A percentile compares a stretch with the other conserved stretches of the same genome.
phyloP scores from a whole-genome alignment of 2,888 invertebrate genomes.

The Marronus borbonicus region DNA sequence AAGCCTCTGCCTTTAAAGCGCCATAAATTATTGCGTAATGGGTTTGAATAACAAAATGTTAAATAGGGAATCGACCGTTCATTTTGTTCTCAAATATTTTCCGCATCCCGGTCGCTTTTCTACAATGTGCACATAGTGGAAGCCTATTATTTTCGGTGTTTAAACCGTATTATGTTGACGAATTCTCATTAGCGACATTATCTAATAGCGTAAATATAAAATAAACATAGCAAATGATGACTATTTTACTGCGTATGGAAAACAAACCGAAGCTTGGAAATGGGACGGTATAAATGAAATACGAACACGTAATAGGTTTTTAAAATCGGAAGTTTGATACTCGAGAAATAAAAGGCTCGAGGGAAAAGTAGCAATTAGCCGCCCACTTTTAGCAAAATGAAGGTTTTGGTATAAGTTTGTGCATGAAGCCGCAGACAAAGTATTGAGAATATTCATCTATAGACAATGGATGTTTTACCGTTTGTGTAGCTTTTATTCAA shows the following conservation, averaged over 20 bases:
- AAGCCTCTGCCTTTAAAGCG: constrained; percentile 38
- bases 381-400: no score
- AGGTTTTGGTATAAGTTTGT: no score
- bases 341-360: no score
- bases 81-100: constrained; percentile 32
- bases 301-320: no score
- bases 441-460: no score
- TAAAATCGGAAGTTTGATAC: no score
- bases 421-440: no score
- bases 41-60: constrained; percentile 38
- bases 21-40: constrained; percentile 43
- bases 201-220: background rate
- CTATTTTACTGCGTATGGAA: constrained; percentile 1
- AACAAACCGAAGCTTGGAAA: no score
- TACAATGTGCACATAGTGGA: constrained; percentile 19
- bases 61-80: constrained; percentile 34
- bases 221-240: background rate
- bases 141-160: constrained; percentile 29
- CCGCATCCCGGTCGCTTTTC: constrained; percentile 21
- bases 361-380: no score
- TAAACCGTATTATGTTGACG: constrained; percentile 14
- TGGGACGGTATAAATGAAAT: no score
- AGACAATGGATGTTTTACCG: no score
- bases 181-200: background rate
- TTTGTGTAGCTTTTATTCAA: no score